These are phyloP conservation scores for Pantherophis guttatus DNA, from an alignment of 2,113 vertebrate genomes.

Conservation along the genomic window DNA sequence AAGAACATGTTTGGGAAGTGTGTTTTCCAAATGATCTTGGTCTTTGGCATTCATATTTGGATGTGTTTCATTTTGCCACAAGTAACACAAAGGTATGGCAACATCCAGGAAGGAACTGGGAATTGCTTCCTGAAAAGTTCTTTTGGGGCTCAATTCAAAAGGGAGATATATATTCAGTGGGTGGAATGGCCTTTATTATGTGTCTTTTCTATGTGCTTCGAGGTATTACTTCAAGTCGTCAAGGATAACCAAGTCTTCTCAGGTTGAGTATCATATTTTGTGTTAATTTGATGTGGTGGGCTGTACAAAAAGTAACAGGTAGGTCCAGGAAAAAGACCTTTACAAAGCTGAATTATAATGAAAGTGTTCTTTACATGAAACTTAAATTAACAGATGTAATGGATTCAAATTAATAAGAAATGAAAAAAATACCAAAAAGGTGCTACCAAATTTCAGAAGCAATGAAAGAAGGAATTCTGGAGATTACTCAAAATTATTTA, in stretches of 20 bases:
- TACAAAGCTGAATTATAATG: background rate
- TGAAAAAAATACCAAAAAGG: background rate
- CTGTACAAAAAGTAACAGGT: background rate
- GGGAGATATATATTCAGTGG: background rate
- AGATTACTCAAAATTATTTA: background rate
- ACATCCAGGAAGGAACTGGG: too few relatives aligned
- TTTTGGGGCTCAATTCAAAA: background rate
- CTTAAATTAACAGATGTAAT: background rate
- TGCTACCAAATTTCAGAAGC: background rate
- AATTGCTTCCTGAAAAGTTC: background rate
- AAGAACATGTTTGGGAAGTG: slow-evolving; percentile 76
- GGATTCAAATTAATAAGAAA: background rate
- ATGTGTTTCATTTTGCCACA: slow-evolving; percentile 79
- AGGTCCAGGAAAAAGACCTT: background rate
- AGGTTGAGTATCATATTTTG: background rate
- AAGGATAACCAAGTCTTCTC: background rate
- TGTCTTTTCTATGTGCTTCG: background rate
- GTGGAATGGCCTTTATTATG: background rate
- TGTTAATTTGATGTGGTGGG: background rate
- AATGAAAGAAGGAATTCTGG: background rate
- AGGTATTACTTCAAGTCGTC: background rate
- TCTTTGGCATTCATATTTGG: slow-evolving; percentile 80
- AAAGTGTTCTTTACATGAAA: background rate
- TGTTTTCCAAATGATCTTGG: slow-evolving; percentile 73
- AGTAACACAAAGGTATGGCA: slow-evolving; percentile 73